Base-by-base conservation (phyloP, 2,113 vertebrate species). In the Onychostruthus taczanowskii region DNA sequence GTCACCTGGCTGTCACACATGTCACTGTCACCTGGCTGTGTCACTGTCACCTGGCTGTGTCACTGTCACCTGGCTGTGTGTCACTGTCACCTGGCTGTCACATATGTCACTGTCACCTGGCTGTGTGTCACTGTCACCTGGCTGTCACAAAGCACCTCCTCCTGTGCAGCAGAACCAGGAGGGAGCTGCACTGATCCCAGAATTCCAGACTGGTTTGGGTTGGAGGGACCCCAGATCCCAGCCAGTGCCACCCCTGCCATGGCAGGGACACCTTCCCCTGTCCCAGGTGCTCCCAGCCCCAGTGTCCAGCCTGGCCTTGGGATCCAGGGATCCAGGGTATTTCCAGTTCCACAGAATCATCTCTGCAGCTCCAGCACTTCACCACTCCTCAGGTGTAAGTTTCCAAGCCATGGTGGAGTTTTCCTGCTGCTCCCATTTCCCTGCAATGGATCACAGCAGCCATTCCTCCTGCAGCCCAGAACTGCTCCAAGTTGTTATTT, bases 281-380 rank as follows among this genome's bases (percentile, higher is more conserved):
- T 5, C 18, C 49, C 59, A 76, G 44, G 43, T 49, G 61, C 50
- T 49, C 61, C 61, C 67, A 31, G 27, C 15, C 31, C 53, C 18
- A 9, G 0, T 26, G 28, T 35, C 62, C 73, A 49, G 4, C 43
- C 85, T 58, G 58, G 58, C 85, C 67, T 4, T 1, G 86, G n/a
- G n/a, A n/a, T n/a, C 43, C 68, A 52, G 33, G 59, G 50, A 6
- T 13, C 31, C 67, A 13, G 52, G 13, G 59, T 2, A 33, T 10
- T 37, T 16, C 7, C 7, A 33, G 23, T 3, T 6, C 35, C 3
- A 1, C 2, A 21, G 69, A 7, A 17, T 2, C 2, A n/a, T 6
- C 26, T 35, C 9, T 1, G 9, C 8, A 1, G 0, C 0, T 10
- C 11, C 47, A 30, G 3, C 1, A 0, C 39, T 23, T 33, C 10